Evolutionary conservation across 2,797 vertebrate species (phyloP), one percentile per base, ranked within the genome.

Genomic region (Spinus olivaceus): DNA sequence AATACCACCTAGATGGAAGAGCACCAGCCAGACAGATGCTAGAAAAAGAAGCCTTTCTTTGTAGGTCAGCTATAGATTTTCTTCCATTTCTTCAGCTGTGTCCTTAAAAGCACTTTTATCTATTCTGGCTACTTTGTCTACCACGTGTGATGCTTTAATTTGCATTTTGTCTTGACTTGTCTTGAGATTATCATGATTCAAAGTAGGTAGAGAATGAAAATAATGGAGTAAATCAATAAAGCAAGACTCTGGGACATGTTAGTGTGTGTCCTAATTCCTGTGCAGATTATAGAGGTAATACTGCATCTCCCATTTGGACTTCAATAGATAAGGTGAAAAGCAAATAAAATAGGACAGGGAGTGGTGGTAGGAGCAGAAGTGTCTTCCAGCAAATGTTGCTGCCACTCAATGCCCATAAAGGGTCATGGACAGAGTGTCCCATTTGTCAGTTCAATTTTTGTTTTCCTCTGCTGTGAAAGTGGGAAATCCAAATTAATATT

Each of bases 391-490:
- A 76, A 10, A 9, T 85, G 14, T 14, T 71, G 27, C 10, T 81
- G 42, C 56, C 9, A 32, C 16, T 56, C 4, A 42, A 35, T 10
- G 10, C 16, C 60, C 18, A 17, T 33, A 66, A 63, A 87, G 9
- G 2, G 2, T 14, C 6, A 18, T 1, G 5, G 27, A 15, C 9
- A 61, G 28, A 25, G 3, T 44, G 17, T 46, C 4, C 32, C 41
- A 27, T 3, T 6, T 56, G 4, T 9, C 20, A 59, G 10, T 10
- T 50, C 37, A 24, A 61, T 50, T 69, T 15, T 47, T 24, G 10
- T 74, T 71, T 72, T 64, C 6, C 7, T 66, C n/a, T 59, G 6
- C 3, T 74, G 11, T 47, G 74, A 57, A 89, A 80, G 53, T 33
- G 41, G 30, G 10, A 86, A 79, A 82, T 70, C 8, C 24, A 74